Percentiles rank a stretch among this genome's conserved stretches.
These are phyloP conservation scores for Mesorhabditis spiculigera DNA, from an alignment of 2,888 invertebrate species.

Conservation along the genomic window DNA sequence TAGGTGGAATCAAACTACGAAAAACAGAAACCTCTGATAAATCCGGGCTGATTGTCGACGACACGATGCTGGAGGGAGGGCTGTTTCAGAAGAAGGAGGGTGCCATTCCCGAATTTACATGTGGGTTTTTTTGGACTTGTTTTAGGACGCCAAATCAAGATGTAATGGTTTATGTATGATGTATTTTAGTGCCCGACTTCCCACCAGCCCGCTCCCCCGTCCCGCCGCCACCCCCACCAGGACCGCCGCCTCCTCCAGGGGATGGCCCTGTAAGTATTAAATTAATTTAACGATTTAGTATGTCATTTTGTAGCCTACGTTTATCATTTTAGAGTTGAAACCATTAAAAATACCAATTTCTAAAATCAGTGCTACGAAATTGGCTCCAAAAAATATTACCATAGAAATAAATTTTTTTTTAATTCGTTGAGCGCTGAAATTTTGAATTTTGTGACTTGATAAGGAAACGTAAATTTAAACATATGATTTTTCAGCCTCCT, in stretches of 20 bases:
- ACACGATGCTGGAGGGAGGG: slow-evolving; percentile 28
- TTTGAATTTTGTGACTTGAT: background rate
- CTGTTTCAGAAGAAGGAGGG: slow-evolving; percentile 6
- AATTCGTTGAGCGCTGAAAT: too few relatives aligned
- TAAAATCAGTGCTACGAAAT: background rate
- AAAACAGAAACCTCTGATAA: slow-evolving; percentile 50
- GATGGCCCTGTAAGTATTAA: background rate
- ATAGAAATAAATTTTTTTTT: too few relatives aligned
- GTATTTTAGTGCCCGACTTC: too few relatives aligned
- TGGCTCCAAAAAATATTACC: too few relatives aligned
- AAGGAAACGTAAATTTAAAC: background rate
- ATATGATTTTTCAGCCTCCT: background rate
- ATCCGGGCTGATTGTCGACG: slow-evolving; percentile 41
- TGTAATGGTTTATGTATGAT: too few relatives aligned
- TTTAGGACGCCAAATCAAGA: too few relatives aligned
- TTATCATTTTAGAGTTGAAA: background rate
- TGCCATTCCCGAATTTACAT: background rate
- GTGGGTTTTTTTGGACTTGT: too few relatives aligned
- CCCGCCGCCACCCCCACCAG: too few relatives aligned
- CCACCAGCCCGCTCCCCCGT: too few relatives aligned
- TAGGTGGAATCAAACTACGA: slow-evolving; percentile 36
- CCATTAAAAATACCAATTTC: background rate
- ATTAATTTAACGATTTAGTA: background rate
- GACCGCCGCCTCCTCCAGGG: too few relatives aligned
- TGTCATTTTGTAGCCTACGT: background rate